Percentiles rank a stretch among this genome's conserved stretches.
Conservation (phyloP, 1,140 invertebrate species). For the Asobara japonica region DNA sequence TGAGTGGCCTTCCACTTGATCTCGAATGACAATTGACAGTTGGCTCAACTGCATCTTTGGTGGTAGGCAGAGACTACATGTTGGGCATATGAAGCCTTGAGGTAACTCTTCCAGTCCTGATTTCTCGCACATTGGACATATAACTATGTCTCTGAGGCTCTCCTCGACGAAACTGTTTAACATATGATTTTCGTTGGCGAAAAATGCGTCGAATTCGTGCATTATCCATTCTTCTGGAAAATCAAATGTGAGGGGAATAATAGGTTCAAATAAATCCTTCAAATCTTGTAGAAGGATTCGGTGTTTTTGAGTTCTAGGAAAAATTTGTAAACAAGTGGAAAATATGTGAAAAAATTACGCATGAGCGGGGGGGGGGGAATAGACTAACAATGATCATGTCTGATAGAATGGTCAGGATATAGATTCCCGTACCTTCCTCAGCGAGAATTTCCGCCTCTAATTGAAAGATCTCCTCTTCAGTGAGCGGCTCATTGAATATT, state of each 20-base stretch:
- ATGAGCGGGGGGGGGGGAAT: neutral
- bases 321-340: neutral
- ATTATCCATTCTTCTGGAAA: conserved; percentile 60
- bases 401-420: neutral
- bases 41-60: conserved; percentile 37
- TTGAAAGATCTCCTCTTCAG: conserved; percentile 17
- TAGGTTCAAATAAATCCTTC: conserved; percentile 15
- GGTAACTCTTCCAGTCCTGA: conserved; percentile 38
- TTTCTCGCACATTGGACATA: conserved; percentile 58
- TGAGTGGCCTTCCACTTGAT: conserved; percentile 45
- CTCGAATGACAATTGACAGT: conserved; percentile 43
- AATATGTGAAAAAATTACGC: conserved; percentile 15
- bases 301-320: neutral
- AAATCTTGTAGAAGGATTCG: neutral
- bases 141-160: conserved; percentile 37
- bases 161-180: conserved; percentile 39
- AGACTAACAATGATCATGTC: neutral
- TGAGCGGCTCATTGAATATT: neutral
- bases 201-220: conserved; percentile 56
- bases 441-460: conserved; percentile 24
- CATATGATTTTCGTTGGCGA: conserved; percentile 50
- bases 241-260: conserved; percentile 24
- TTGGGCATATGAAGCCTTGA: conserved; percentile 42
- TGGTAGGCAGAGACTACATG: conserved; percentile 49
- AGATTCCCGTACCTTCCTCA: conserved; percentile 6